Base-by-base conservation (phyloP, 2,797 vertebrate genomes). In the Chaenodraco wilsoni region DNA sequence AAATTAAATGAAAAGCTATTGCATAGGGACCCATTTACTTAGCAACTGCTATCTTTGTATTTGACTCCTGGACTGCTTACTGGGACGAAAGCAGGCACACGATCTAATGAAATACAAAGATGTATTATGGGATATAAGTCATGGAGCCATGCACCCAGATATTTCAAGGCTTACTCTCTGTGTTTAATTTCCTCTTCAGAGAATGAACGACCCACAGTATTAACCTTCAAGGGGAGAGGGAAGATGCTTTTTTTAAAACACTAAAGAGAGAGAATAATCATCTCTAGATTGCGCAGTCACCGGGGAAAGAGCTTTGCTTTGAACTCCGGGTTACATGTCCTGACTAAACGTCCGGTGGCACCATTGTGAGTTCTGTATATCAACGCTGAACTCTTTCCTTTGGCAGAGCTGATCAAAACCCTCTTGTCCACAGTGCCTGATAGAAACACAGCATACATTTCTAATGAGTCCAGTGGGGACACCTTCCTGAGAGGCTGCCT, bases 91-190 rank as follows among this genome's bases (percentile, higher is more conserved):
- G 84, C 79, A 89, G 87, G 87, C 71, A 78, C 69, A 73, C 83
- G 78, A 83, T 91, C 90, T 90, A 92, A 92, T 87, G 90, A 91
- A 93, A 93, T 90, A 91, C 90, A 93, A 91, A 91, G 88, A 92
- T 92, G 87, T 87, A 90, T 93, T 93, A 89, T 91, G 76, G 84
- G 84, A 91, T 87, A 85, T 83, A 92, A 91, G 89, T 90, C 92
- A 93, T 90, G 80, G 91, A 93, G 86, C 84, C 79, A 45, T 84
- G 78, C 81, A 82, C 82, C 78, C 63, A 85, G 78, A 89, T 91
- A 89, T 90, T 91, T 87, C 84, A 87, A 90, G 84, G 89, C 86
- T 90, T 91, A 90, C 69, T 81, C 72, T 86, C 81, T 43, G 66
- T 85, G 84, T 89, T 93, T 93, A 87, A 87, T 94, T 93, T 88